Evolutionary conservation across 2,113 vertebrate genomes (phyloP).

Genomic region (Alligator sinensis): DNA sequence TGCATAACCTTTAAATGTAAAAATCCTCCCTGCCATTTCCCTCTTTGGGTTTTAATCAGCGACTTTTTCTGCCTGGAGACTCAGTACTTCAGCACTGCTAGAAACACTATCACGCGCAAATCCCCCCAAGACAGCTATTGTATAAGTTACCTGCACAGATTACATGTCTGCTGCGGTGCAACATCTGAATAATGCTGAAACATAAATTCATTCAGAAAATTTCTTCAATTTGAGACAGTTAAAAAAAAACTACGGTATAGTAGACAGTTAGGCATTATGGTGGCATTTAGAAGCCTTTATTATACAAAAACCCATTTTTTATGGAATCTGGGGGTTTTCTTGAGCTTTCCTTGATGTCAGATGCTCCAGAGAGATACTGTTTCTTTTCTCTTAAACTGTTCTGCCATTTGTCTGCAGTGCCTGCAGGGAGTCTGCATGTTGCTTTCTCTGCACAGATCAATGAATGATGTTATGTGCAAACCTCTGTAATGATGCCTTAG

Average conservation of each 20-base stretch:
- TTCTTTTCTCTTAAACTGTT: slow-evolving; percentile 1
- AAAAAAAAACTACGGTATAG: not conserved
- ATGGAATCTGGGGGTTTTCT: not conserved
- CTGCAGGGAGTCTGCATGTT: not conserved
- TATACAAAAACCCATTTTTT: not conserved
- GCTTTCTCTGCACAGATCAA: slow-evolving; percentile 35
- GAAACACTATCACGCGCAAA: not conserved
- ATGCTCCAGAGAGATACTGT: not conserved
- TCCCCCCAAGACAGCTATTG: not conserved
- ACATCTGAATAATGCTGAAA: not conserved
- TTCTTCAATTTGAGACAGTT: not conserved
- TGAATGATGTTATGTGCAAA: slow-evolving; percentile 13
- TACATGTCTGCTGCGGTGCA: not conserved
- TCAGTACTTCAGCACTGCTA: not conserved
- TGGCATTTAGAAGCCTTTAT: not conserved
- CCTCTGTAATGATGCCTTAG: not conserved
- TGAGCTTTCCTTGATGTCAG: not conserved
- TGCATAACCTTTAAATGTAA: not conserved
- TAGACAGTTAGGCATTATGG: fast-evolving
- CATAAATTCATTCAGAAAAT: not conserved
- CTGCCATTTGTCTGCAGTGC: slow-evolving; percentile 17
- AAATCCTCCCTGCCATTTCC: not conserved
- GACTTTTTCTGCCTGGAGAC: not conserved
- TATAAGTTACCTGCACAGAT: not conserved
- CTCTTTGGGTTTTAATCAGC: not conserved